Evolutionary conservation across 2,888 invertebrate species (phyloP).

Genomic region (Drosophila buzzatii): DNA sequence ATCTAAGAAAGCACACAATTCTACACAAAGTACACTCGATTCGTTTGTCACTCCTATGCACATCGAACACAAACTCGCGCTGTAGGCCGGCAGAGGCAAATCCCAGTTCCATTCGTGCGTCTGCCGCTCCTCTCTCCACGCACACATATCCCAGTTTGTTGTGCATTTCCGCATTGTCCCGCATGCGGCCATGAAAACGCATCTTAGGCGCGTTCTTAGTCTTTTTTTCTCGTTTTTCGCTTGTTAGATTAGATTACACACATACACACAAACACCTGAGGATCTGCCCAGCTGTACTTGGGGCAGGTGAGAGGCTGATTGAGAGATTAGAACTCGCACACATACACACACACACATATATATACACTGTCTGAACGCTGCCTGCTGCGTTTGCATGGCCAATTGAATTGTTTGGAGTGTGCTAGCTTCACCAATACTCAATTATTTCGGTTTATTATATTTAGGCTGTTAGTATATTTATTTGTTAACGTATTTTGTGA

Average conservation of each 20-base stretch:
- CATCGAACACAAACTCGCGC: neutral
- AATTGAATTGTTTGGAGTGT: constrained; percentile 37
- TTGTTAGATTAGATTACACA: neutral
- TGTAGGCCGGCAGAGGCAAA: constrained; percentile 9
- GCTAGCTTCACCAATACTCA: constrained; percentile 14
- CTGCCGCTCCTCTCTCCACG: neutral
- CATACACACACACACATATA: neutral
- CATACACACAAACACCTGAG: neutral
- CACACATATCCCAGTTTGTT: constrained; percentile 1
- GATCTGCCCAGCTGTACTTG: constrained; percentile 37
- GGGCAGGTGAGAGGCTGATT: constrained; percentile 7
- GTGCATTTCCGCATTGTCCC: constrained; percentile 31
- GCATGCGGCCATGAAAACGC: constrained; percentile 57
- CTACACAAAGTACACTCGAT: neutral
- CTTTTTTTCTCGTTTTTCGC: neutral
- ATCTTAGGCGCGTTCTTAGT: constrained; percentile 32
- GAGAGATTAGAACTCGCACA: neutral
- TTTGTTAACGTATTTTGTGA: constrained; percentile 36
- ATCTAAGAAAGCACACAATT: neutral
- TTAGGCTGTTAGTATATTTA: constrained; percentile 67
- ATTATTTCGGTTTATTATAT: constrained; percentile 28
- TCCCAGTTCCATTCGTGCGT: neutral
- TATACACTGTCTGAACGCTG: constrained; percentile 11
- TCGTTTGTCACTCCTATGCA: constrained; percentile 18
- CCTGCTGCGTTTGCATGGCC: constrained; percentile 59